Base-by-base conservation (phyloP, 1,140 invertebrate species). In the Hypsibius dujardini region DNA sequence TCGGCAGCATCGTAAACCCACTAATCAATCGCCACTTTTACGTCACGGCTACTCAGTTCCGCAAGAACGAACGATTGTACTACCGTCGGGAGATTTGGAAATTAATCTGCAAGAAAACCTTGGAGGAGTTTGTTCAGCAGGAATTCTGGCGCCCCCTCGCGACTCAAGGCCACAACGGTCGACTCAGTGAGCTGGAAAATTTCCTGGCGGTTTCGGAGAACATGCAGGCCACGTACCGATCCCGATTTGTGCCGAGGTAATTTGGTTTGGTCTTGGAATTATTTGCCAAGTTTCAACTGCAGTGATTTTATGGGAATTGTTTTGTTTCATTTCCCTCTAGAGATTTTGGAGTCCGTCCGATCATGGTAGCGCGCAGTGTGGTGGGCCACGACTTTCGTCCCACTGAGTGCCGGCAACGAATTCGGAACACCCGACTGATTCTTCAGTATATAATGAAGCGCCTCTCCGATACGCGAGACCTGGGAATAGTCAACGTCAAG, bases 261-360 rank as follows among this genome's bases (percentile, higher is more conserved):
- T n/a, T n/a, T n/a, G n/a, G n/a, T n/a, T n/a, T n/a, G n/a, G n/a
- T n/a, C n/a, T n/a, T n/a, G n/a, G n/a, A n/a, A n/a, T n/a, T n/a
- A n/a, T n/a, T n/a, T n/a, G n/a, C n/a, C n/a, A n/a, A n/a, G n/a
- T n/a, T n/a, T n/a, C n/a, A n/a, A n/a, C n/a, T n/a, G n/a, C n/a
- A n/a, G n/a, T n/a, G n/a, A n/a, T n/a, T n/a, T n/a, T n/a, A n/a
- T n/a, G 7, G n/a, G 7, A 56, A 7, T 56, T 56, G 7, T n/a
- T 56, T 7, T n/a, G 7, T 56, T 56, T n/a, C 50, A 56, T 56
- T n/a, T 56, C 50, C n/a, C 7, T 56, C 50, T 56, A 7, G 50
- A 56, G 50, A 56, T 56, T 56, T 56, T 56, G 50, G 50, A 7
- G 50, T 56, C n/a, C 50, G 50, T 56, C 50, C 50, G 50, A 56